A percentile compares a stretch with the other conserved stretches of the same genome.
phyloP scores from a whole-genome alignment of 2,888 invertebrate genomes.

The Synergus japonicus region DNA sequence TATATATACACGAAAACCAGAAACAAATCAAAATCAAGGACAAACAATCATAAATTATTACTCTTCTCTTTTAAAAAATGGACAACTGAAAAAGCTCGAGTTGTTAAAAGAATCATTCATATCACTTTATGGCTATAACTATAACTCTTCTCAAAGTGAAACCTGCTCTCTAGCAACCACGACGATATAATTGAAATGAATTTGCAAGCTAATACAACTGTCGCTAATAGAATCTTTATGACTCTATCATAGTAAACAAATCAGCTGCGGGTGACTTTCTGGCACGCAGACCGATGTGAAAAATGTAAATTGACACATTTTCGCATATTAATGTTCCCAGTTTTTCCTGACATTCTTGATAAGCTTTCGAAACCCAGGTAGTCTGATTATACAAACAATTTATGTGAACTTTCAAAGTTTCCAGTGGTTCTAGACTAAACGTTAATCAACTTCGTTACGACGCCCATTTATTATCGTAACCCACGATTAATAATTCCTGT shows the following conservation, averaged over 20 bases:
- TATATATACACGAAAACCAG: too few relatives aligned
- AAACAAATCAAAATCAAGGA: not conserved
- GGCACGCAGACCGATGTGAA: not conserved
- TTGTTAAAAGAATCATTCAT: not conserved
- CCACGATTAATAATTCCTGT: constrained; percentile 33
- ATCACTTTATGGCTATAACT: not conserved
- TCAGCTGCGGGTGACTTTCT: constrained; percentile 23
- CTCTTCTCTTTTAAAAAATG: not conserved
- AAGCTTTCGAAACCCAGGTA: not conserved
- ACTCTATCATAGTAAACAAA: constrained; percentile 16
- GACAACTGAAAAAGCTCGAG: not conserved
- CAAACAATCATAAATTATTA: not conserved
- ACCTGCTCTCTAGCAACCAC: not conserved
- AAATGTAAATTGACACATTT: constrained; percentile 1
- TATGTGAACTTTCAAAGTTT: constrained; percentile 1
- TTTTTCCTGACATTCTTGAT: not conserved
- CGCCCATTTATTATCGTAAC: constrained; percentile 20
- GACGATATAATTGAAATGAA: constrained; percentile 13
- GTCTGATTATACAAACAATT: not conserved
- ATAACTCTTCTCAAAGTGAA: constrained; percentile 8
- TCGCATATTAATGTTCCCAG: not conserved
- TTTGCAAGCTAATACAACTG: constrained; percentile 10
- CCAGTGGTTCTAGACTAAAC: not conserved
- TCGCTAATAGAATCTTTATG: constrained; percentile 23
- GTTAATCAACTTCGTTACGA: constrained; percentile 31